Evolutionary conservation across 2,888 invertebrate genomes (phyloP).

Genomic region (Stegana nigrithorax): DNA sequence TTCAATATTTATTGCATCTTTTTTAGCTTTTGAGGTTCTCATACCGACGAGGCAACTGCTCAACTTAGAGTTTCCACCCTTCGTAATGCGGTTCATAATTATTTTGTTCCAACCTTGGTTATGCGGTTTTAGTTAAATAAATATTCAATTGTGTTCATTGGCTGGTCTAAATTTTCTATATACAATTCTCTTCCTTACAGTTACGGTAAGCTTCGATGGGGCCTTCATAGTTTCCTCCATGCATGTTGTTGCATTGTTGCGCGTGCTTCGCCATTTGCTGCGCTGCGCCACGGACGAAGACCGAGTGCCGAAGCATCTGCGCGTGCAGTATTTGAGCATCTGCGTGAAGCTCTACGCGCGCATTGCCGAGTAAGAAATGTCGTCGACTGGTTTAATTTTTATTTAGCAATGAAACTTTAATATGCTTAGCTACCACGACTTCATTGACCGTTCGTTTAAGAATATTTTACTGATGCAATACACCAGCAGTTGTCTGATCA

Average conservation of each 20-base stretch:
- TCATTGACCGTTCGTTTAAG: slow-evolving; percentile 46
- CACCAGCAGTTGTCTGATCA: slow-evolving; percentile 44
- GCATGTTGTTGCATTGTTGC: slow-evolving; percentile 48
- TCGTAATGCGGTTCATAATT: neutral
- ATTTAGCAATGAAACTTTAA: neutral
- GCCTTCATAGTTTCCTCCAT: slow-evolving; percentile 49
- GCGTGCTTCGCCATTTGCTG: slow-evolving; percentile 48
- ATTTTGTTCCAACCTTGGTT: neutral
- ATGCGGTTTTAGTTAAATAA: neutral
- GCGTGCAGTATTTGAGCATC: slow-evolving; percentile 45
- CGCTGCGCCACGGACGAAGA: slow-evolving; percentile 43
- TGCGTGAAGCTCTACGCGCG: slow-evolving; percentile 47
- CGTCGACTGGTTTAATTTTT: neutral
- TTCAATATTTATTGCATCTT: neutral
- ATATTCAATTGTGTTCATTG: too few species aligned
- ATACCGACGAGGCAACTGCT: neutral
- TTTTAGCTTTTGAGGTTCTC: neutral
- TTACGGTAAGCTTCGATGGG: slow-evolving; percentile 44
- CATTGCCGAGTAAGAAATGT: slow-evolving; percentile 38
- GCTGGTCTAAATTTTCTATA: too few species aligned
- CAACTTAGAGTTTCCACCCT: neutral
- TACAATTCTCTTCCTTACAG: too few species aligned
- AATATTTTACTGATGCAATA: slow-evolving; percentile 51
- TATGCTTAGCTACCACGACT: slow-evolving; percentile 41
- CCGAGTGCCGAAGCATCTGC: slow-evolving; percentile 37